Evolutionary conservation across 64 coral and sea anemone genomes (phyloP), one percentile per base, ranked within the genome.

Genomic region (Actinia equina): DNA sequence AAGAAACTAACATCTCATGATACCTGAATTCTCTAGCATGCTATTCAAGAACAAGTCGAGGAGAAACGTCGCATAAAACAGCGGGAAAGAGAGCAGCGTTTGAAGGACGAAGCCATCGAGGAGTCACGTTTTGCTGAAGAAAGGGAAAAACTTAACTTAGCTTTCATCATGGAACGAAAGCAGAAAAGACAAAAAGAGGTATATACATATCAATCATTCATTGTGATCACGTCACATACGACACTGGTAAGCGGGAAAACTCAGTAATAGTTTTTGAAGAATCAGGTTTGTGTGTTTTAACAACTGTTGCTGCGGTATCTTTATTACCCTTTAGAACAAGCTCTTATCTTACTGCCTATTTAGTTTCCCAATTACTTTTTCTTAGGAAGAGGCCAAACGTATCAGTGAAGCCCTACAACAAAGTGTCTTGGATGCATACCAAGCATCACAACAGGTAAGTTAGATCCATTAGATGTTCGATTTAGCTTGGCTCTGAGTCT

Each of bases 31-130:
- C 59, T 78, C 14, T 63, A 96, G 94, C 94, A 80, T 86, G 94
- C 94, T 52, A 90, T 96, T 82, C 92, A 96, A 85, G 94, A 96
- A 59, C 94, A 96, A 85, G 94, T 96, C 17, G 94, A 96, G 46
- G 94, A 93, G 46, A 96, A 96, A 76, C 85, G 91, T 42, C 85
- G 94, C 20, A 52, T 90, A 14, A 96, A 93, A 26, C 94, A 93
- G 45, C 56, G 84, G 49, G 91, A 96, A 57, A 96, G 89, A 81
- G 94, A 92, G 43, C 86, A 80, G 43, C 88, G 80, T 14, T 77
- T 96, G 74, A 80, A 79, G 85, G 94, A 96, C 16, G 94, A 96
- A 77, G 91, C 94, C 0, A 52, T 90, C 30, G 92, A 96, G 43
- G 94, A 96, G 53, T 89, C 84, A 16, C 59, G 81, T 17, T 59